Percentiles rank a stretch among this genome's conserved stretches.
These are phyloP conservation scores for Calameuta filiformis DNA, from an alignment of 2,888 invertebrate genomes.

Conservation along the genomic window DNA sequence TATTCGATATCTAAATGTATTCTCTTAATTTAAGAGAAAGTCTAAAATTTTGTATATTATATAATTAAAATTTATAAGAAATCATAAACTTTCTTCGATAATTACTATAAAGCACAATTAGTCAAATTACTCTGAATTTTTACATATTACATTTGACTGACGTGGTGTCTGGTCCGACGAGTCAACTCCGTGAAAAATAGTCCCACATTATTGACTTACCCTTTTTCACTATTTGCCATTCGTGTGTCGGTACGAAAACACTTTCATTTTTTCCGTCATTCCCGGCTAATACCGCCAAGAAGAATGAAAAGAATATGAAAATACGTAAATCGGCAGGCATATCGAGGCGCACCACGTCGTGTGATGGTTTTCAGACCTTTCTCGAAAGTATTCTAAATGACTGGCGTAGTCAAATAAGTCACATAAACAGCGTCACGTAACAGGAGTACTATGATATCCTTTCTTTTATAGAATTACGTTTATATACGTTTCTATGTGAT, in stretches of 20 bases:
- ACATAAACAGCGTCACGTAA: not conserved
- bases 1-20: not conserved
- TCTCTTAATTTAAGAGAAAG: not conserved
- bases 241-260: constrained; percentile 71
- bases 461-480: not conserved
- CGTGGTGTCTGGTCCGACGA: constrained; percentile 36
- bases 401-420: not conserved
- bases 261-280: constrained; percentile 48
- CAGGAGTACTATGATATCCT: not conserved
- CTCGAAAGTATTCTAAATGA: not conserved
- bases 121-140: not conserved
- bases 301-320: constrained; percentile 10
- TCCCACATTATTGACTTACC: constrained; percentile 63
- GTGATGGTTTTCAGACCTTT: not conserved
- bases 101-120: not conserved
- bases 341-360: constrained; percentile 14
- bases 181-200: constrained; percentile 18
- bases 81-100: not conserved
- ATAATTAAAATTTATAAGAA: not conserved
- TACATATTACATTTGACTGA: constrained; percentile 35
- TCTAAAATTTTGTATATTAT: not conserved
- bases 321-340: constrained; percentile 33
- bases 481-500: constrained; percentile 23
- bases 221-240: constrained; percentile 74
- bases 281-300: constrained; percentile 10